Evolutionary conservation across 1,140 invertebrate genomes (phyloP).

Genomic region (Camponotus pennsylvanicus): DNA sequence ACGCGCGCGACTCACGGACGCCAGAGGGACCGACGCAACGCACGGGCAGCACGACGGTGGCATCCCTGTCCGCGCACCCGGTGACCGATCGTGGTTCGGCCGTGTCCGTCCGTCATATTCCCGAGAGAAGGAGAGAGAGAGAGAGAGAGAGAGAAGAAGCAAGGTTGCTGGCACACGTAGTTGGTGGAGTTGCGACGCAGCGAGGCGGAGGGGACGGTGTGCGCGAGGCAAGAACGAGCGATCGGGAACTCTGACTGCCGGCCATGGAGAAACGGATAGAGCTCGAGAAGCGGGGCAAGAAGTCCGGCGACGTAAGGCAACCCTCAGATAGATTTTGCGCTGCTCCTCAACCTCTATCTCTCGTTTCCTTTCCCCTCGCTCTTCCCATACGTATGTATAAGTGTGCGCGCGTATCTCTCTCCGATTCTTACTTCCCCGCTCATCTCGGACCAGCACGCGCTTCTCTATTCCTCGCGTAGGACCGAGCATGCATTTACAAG

Average conservation of each 20-base stretch:
- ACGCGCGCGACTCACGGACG: conserved; percentile 34
- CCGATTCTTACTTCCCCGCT: not conserved
- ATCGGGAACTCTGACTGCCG: conserved; percentile 66
- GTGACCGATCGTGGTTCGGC: conserved; percentile 78
- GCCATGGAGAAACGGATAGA: conserved; percentile 97
- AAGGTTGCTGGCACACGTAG: conserved; percentile 79
- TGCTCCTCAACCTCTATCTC: conserved; percentile 44
- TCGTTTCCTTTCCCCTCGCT: conserved; percentile 14
- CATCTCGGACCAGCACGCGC: conserved; percentile 13
- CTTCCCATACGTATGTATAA: too few relatives aligned
- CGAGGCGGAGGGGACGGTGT: conserved; percentile 71
- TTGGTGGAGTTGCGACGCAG: conserved; percentile 82
- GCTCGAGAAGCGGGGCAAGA: conserved; percentile 94
- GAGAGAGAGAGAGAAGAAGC: conserved; percentile 71
- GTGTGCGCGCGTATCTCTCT: not conserved
- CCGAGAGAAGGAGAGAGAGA: conserved; percentile 69
- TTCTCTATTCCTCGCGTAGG: conserved; percentile 16
- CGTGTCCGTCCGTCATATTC: conserved; percentile 83
- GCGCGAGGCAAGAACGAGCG: conserved; percentile 33
- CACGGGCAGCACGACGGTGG: conserved; percentile 67
- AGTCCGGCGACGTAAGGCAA: conserved; percentile 92
- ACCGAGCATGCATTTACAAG: not conserved
- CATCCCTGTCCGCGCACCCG: conserved; percentile 74
- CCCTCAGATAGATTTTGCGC: conserved; percentile 67
- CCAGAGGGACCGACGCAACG: conserved; percentile 7